A percentile compares a stretch with the other conserved stretches of the same genome.
Evolutionary conservation across 2,797 vertebrate species (phyloP).

Genomic region (Amniataba percoides): DNA sequence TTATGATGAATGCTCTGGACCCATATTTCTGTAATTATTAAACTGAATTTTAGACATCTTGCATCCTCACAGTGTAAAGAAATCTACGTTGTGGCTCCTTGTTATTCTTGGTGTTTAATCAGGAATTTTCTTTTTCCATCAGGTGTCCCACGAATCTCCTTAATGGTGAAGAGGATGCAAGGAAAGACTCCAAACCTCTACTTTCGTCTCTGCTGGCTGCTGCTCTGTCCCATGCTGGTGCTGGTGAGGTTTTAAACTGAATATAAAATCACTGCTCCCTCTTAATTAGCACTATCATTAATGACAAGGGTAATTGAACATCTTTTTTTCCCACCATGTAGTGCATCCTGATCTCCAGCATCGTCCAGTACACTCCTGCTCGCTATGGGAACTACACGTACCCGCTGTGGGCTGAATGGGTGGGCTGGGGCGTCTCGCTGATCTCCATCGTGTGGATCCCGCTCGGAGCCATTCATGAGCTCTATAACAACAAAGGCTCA

Average conservation of each 20-base stretch:
- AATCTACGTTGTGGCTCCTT: background rate
- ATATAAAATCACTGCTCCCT: background rate
- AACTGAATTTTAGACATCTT: slow-evolving; percentile 1
- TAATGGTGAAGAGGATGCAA: slow-evolving; percentile 81
- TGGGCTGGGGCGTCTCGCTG: slow-evolving; percentile 83
- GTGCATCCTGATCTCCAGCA: slow-evolving; percentile 82
- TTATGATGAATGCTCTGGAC: background rate
- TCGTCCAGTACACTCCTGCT: slow-evolving; percentile 81
- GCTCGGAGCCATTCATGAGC: slow-evolving; percentile 82
- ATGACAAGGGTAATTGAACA: background rate
- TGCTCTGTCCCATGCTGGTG: slow-evolving; percentile 80
- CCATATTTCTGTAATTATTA: background rate
- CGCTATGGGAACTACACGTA: slow-evolving; percentile 82
- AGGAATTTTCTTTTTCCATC: slow-evolving; percentile 12
- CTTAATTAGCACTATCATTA: background rate
- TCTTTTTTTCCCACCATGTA: slow-evolving; percentile 36
- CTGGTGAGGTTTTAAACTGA: slow-evolving; percentile 76
- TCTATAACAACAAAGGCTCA: slow-evolving; percentile 79
- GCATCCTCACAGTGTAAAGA: background rate
- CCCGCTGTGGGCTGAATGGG: slow-evolving; percentile 81
- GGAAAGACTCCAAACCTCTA: slow-evolving; percentile 78
- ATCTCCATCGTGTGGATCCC: slow-evolving; percentile 86
- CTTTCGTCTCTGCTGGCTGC: slow-evolving; percentile 83
- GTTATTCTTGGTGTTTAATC: background rate
- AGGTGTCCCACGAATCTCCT: slow-evolving; percentile 78